These are phyloP conservation scores for Leucopternis melanops DNA, from an alignment of 2,113 vertebrate species.

Conservation along the genomic window DNA sequence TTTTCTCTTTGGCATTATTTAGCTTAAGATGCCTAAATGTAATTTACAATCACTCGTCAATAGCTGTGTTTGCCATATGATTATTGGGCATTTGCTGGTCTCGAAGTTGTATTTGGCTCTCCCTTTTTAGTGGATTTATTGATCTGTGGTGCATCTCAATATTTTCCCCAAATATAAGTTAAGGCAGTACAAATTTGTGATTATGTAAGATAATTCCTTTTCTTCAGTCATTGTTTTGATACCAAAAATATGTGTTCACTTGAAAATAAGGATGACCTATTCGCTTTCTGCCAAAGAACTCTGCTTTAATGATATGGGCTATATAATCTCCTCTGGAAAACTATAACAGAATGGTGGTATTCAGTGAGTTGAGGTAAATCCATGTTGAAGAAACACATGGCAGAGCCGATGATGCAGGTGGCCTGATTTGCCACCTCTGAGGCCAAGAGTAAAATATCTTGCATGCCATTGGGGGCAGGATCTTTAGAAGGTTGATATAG, in stretches of 20 bases:
- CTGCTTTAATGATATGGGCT: neutral
- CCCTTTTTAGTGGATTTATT: neutral
- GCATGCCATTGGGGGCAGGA: neutral
- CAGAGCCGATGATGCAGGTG: neutral
- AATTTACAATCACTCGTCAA: neutral
- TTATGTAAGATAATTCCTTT: neutral
- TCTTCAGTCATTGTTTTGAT: neutral
- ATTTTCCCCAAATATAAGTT: neutral
- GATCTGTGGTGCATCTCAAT: neutral
- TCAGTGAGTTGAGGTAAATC: neutral
- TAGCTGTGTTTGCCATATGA: neutral
- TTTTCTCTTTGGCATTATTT: neutral
- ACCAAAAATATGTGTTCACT: neutral
- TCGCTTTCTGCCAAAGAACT: neutral
- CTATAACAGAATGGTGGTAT: neutral
- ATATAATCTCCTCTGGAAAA: neutral
- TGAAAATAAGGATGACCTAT: neutral
- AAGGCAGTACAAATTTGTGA: neutral
- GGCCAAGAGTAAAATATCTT: neutral
- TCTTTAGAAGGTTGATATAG: neutral
- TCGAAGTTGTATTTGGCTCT: neutral
- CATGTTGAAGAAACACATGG: neutral
- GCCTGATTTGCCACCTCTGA: neutral
- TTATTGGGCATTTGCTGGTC: neutral
- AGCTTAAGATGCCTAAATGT: neutral